These are phyloP conservation scores for Lota lota DNA, from an alignment of 2,113 vertebrate genomes.

Conservation along the genomic window DNA sequence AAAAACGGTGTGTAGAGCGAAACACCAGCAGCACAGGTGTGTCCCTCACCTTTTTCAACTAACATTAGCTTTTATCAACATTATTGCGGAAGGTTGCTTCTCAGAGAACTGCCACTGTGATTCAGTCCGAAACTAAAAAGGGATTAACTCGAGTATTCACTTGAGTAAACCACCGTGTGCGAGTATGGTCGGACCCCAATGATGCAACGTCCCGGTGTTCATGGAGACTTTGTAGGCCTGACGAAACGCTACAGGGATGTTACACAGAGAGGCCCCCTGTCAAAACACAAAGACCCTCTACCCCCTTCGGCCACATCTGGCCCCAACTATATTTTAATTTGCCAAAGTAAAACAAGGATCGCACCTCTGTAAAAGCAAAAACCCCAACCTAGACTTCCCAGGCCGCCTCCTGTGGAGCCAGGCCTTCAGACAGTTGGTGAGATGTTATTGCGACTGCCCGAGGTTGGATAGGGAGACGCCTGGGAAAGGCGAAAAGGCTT, in stretches of 20 bases:
- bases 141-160: too few relatives aligned
- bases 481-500: conserved; percentile 60
- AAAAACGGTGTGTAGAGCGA: too few relatives aligned
- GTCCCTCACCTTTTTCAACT: too few relatives aligned
- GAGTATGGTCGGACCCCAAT: conserved; percentile 5
- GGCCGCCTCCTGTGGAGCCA: conserved; percentile 21
- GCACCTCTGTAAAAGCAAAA: conserved; percentile 23
- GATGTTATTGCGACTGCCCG: conserved; percentile 39
- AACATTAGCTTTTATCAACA: too few relatives aligned
- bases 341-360: conserved; percentile 16
- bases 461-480: conserved; percentile 34
- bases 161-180: too few relatives aligned
- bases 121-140: too few relatives aligned
- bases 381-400: conserved; percentile 7
- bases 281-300: conserved; percentile 21
- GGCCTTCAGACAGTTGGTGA: not conserved
- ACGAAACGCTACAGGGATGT: conserved; percentile 11
- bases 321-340: conserved; percentile 6
- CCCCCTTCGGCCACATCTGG: not conserved
- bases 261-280: not conserved
- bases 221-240: conserved; percentile 12
- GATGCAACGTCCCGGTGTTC: conserved; percentile 49
- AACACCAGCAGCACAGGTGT: too few relatives aligned
- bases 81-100: too few relatives aligned
- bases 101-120: too few relatives aligned